phyloP scores from a whole-genome alignment of 2,888 invertebrate genomes.

The Apodemia mormo region DNA sequence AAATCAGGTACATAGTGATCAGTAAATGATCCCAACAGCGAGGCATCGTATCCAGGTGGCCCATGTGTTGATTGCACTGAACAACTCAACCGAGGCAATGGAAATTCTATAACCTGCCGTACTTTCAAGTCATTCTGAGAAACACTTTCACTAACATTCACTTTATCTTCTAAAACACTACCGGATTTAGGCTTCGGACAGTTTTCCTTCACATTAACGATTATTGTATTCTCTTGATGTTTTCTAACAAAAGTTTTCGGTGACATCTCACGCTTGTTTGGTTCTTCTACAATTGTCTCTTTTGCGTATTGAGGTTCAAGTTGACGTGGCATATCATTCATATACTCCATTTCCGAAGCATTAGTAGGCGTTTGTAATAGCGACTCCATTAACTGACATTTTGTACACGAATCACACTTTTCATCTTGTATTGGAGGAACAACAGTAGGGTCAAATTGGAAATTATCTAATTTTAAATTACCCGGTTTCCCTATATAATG shows the following conservation, averaged over 20 bases:
- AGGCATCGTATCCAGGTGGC: conserved; percentile 78
- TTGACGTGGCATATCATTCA: conserved; percentile 69
- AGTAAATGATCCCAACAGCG: conserved; percentile 83
- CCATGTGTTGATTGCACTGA: conserved; percentile 27
- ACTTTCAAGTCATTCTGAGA: conserved; percentile 50
- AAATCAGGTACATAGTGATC: conserved; percentile 88
- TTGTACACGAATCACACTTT: conserved; percentile 78
- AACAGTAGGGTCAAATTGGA: conserved; percentile 74
- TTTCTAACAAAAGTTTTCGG: conserved; percentile 70
- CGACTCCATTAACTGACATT: conserved; percentile 78
- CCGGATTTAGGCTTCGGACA: conserved; percentile 20
- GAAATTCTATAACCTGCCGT: conserved; percentile 78
- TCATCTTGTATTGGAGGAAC: conserved; percentile 72
- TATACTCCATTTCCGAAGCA: conserved; percentile 86
- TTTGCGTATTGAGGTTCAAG: conserved; percentile 68
- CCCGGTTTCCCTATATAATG: conserved; percentile 82
- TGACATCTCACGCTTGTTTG: conserved; percentile 46
- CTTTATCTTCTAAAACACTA: conserved; percentile 27
- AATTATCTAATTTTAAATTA: conserved; percentile 77
- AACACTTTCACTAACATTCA: conserved; percentile 31
- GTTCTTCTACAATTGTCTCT: conserved; percentile 52
- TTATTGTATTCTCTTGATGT: conserved; percentile 68
- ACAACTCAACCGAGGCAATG: conserved; percentile 66
- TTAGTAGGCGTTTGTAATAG: conserved; percentile 89
- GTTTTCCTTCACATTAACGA: conserved; percentile 54